Conservation (phyloP, 2,113 vertebrate species). For the Lanius ludovicianus region DNA sequence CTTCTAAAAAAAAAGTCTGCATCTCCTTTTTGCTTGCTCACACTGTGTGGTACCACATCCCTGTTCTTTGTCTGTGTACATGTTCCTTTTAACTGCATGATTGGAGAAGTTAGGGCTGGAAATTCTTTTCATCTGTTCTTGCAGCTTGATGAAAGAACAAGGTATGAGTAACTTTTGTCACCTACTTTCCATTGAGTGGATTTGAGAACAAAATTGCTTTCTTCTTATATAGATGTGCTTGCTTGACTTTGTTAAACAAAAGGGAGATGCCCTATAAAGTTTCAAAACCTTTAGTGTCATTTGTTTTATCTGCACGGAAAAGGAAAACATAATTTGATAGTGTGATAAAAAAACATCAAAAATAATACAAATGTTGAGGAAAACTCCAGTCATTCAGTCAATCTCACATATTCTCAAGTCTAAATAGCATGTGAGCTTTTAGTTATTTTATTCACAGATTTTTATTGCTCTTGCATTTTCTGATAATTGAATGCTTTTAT, state of each 20-base stretch:
- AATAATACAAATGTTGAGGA: background rate
- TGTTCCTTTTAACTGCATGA: conserved; percentile 22
- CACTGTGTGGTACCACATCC: background rate
- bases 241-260: background rate
- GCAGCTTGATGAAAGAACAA: background rate
- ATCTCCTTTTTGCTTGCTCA: background rate
- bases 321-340: background rate
- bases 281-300: background rate
- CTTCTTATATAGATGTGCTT: background rate
- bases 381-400: conserved; percentile 21
- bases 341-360: background rate
- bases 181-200: background rate
- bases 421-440: background rate
- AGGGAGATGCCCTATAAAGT: background rate
- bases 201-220: background rate
- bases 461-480: background rate
- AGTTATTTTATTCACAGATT: background rate
- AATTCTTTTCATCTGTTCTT: background rate
- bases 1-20: background rate
- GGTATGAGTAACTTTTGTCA: background rate
- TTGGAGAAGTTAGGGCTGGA: background rate
- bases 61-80: background rate
- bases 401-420: background rate
- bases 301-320: background rate
- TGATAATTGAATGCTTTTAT: background rate